Evolutionary conservation across 2,113 vertebrate species (phyloP), one percentile per base, ranked within the genome.

Genomic region (Pavo muticus): DNA sequence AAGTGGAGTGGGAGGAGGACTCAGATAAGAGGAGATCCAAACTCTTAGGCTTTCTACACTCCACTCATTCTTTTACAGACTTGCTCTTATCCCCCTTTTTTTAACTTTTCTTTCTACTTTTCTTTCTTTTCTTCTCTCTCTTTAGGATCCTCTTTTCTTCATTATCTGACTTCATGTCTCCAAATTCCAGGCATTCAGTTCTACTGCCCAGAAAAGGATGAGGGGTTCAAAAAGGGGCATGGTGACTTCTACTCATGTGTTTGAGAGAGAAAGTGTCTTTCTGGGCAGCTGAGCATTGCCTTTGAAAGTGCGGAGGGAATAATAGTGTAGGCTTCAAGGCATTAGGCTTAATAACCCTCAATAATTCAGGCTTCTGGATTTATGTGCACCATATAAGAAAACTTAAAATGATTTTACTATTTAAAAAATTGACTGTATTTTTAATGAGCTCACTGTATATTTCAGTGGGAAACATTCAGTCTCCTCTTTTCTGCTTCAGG

Each of bases 401-500:
- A 95, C 68, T 91, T 90, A 29, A 94, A 96, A 88, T 84, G 61
- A 95, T 90, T 95, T 95, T 90, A 27, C 61, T 87, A 86, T 95
- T 94, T 45, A 81, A 96, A 87, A 90, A 90, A 84, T 57, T 80
- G 87, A 91, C 90, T 88, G 29, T 91, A 90, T 94, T 94, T 94
- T 91, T 94, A 90, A 95, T 94, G 90, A 95, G 39, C 44, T 94
- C 85, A 74, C 85, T 84, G 60, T 88, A 61, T 84, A 81, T 95
- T 94, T 94, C 90, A 96, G 69, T 40, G 29, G 52, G 85, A 95
- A 91, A 78, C 9, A 40, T 47, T 85, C 65, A 47, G 12, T 79
- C 54, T 87, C 15, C n/a, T 87, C 11, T 8, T 76, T 73, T n/a
- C 75, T 76, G 42, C 48, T 83, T 40, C 82, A 83, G 47, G 50